Percentiles rank a stretch among this genome's conserved stretches.
Evolutionary conservation across 2,888 invertebrate genomes (phyloP).

Genomic region (Rotaria sp.): DNA sequence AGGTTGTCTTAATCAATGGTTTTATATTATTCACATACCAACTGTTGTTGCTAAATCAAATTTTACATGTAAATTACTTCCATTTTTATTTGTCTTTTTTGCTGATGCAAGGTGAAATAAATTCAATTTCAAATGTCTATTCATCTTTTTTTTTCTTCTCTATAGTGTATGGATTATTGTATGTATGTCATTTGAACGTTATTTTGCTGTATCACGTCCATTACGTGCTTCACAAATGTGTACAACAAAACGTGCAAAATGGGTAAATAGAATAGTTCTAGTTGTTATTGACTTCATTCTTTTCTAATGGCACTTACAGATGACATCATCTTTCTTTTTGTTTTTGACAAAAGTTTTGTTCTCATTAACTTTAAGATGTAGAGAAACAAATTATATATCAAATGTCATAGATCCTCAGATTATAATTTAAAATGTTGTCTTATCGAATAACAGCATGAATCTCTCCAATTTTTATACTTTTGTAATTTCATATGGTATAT

Average conservation of each 20-base stretch:
- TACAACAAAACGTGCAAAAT: conserved; percentile 44
- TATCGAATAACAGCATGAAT: too few relatives aligned
- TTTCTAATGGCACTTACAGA: too few relatives aligned
- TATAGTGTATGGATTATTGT: conserved; percentile 47
- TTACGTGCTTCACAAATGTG: conserved; percentile 44
- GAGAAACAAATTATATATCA: too few relatives aligned
- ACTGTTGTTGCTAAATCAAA: neutral
- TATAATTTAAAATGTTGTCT: too few relatives aligned
- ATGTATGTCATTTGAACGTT: conserved; percentile 48
- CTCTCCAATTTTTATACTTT: too few relatives aligned
- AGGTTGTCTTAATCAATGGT: conserved; percentile 45
- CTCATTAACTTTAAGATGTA: too few relatives aligned
- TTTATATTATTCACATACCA: conserved; percentile 41
- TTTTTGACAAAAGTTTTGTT: too few relatives aligned
- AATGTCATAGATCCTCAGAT: too few relatives aligned
- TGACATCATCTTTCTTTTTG: too few relatives aligned
- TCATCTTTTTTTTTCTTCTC: neutral
- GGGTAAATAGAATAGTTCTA: neutral
- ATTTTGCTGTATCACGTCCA: conserved; percentile 46
- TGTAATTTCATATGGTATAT: too few relatives aligned
- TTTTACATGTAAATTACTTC: conserved; percentile 14
- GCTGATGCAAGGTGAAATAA: neutral
- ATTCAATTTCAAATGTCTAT: neutral
- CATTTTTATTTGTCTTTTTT: conserved; percentile 5
- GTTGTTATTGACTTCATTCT: neutral